Percentiles rank a stretch among this genome's conserved stretches.
These are phyloP conservation scores for Toxotes jaculatrix DNA, from an alignment of 2,113 vertebrate species.

Conservation along the genomic window DNA sequence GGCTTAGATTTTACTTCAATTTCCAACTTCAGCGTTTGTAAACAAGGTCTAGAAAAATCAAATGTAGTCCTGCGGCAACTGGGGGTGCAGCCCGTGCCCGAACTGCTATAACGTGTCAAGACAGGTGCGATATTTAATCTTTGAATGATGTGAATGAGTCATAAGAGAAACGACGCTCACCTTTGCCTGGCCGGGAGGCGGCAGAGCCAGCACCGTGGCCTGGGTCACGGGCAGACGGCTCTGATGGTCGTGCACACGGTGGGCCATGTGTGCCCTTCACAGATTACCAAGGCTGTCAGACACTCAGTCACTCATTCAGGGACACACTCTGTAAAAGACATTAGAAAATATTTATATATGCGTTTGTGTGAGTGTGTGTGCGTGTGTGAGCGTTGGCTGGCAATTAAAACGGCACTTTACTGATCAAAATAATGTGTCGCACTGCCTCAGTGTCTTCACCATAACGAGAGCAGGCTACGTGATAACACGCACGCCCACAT, in stretches of 20 bases:
- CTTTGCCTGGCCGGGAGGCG: slow-evolving; percentile 76
- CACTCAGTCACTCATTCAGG: slow-evolving; percentile 29
- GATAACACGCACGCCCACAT: slow-evolving; percentile 19
- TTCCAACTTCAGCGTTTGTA: not conserved
- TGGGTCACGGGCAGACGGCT: slow-evolving; percentile 79
- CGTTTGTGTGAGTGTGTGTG: too few species aligned
- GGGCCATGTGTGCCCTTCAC: slow-evolving; percentile 87
- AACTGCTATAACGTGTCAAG: not conserved
- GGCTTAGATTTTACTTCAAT: not conserved
- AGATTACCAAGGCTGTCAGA: slow-evolving; percentile 1
- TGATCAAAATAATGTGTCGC: slow-evolving; percentile 19
- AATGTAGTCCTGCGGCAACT: not conserved
- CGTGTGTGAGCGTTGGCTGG: too few species aligned
- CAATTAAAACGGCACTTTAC: not conserved
- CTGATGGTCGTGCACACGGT: slow-evolving; percentile 86
- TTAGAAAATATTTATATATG: too few species aligned
- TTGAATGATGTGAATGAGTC: not conserved
- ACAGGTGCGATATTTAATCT: not conserved
- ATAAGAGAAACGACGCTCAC: slow-evolving; percentile 50
- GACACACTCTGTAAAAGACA: slow-evolving; percentile 8
- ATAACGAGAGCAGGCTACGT: slow-evolving; percentile 4
- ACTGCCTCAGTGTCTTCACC: not conserved
- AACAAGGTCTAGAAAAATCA: not conserved
- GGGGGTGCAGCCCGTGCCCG: not conserved
- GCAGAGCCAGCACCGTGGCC: slow-evolving; percentile 84